Base-by-base conservation (phyloP, 1,140 invertebrate genomes). In the Centruroides sculpturatus region DNA sequence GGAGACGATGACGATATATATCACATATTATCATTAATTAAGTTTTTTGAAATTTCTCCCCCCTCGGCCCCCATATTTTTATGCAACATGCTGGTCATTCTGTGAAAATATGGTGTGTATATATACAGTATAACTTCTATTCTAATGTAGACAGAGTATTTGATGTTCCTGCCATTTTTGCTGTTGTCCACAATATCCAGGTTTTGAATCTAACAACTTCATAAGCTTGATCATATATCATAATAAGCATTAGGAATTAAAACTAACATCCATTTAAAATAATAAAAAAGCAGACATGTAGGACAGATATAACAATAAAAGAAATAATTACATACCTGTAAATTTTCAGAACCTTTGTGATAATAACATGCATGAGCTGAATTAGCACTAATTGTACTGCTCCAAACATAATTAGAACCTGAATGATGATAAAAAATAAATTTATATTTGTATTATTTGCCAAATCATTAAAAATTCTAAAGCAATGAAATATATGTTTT, bases 321-420 rank as follows among this genome's bases (percentile, higher is more conserved):
- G 1, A 57, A 48, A 5, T 48, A 12, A 35, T 11, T 51, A 59
- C 87, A 87, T 65, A 97, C 66, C 65, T 82, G 84, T 57, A 99
- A 74, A 70, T 93, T 86, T 69, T 93, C 89, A 75, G 87, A 92
- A 67, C 91, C 87, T 78, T 87, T 92, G 71, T 96, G 92, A 76
- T 93, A 92, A 73, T 94, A 98, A 75, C 89, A 95, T 35, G 92
- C 69, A 71, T 98, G 94, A 59, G 87, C 75, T 36, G 85, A 86
- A 36, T 83, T 82, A n/a, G 82, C 76, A 54, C 90, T 89, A 67
- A 95, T 36, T 13, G 90, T 93, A 0, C 84, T 85, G 66, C 76
- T 66, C 78, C 86, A 71, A 74, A 79, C 72, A 70, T 72, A 79
- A 61, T 77, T 74, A 35, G 59, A 13, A 46, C 74, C 79, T 79